Evolutionary conservation across 2,797 vertebrate species (phyloP), one percentile per base, ranked within the genome.

Genomic region (Sitta carolinensis): DNA sequence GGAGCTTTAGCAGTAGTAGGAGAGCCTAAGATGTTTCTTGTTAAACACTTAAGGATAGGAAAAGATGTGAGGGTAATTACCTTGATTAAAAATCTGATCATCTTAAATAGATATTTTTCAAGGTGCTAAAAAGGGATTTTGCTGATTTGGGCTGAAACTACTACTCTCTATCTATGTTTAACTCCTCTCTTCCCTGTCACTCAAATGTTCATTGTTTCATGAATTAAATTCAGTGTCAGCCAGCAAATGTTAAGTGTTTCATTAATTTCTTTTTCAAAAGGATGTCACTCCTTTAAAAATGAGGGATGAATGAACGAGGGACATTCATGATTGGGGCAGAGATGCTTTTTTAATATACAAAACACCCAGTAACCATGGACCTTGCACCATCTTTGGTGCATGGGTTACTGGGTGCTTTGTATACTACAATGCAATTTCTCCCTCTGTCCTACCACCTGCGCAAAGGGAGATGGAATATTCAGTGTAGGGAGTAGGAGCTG

Each of bases 71-170:
- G 50, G 42, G 45, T 63, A 83, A 92, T 92, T 84, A 90, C 72
- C 91, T 87, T 75, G 73, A 90, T 77, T 80, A 72, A 85, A 91
- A 90, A 93, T 54, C 68, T 84, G 79, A 91, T 94, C 36, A 36
- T 66, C 68, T 84, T 91, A 57, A 81, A 79, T 62, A 79, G 40
- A 11, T 92, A 66, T 84, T 66, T 87, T 94, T 94, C 82, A 89
- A 91, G 78, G 84, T 93, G 72, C 95, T 91, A 86, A 38, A 92
- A 93, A 93, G 87, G n/a, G 43, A 84, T 94, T 96, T 90, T 94
- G 74, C 63, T 75, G 57, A 89, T 94, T 82, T 91, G 38, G 62
- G 55, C n/a, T 76, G 68, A 72, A 92, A 73, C 72, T 89, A 9
- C 68, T 74, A 12, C 7, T 47, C n/a, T 58, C 21, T 55, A 5